These are phyloP conservation scores for Phoenicopterus ruber DNA, from an alignment of 2,113 vertebrate genomes.

Conservation along the genomic window DNA sequence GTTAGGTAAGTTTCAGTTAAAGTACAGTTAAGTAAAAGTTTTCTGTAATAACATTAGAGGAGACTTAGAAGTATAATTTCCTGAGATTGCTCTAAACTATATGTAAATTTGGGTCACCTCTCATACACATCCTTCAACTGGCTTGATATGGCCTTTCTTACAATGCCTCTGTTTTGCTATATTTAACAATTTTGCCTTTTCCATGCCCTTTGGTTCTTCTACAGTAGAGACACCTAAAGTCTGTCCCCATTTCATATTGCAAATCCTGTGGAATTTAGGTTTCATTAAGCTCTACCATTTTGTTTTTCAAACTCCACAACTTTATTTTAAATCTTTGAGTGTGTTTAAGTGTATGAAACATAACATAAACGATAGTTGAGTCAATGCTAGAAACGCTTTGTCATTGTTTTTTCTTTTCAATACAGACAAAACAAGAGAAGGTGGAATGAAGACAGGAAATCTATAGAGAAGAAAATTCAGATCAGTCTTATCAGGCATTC, in stretches of 20 bases:
- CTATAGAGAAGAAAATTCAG: not conserved
- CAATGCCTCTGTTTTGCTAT: not conserved
- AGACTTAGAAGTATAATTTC: not conserved
- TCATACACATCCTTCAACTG: not conserved
- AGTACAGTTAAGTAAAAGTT: not conserved
- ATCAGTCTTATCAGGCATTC: not conserved
- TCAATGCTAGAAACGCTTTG: not conserved
- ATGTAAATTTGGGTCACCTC: not conserved
- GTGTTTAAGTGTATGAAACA: not conserved
- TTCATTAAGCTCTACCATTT: not conserved
- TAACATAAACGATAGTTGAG: conserved; percentile 19
- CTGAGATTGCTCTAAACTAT: not conserved
- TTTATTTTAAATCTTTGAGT: not conserved
- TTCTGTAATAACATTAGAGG: not conserved
- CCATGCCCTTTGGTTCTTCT: not conserved
- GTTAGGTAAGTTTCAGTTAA: not conserved
- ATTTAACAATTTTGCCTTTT: not conserved
- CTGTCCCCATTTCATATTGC: not conserved
- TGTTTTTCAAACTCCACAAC: not conserved
- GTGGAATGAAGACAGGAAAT: not conserved
- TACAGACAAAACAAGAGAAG: conserved; percentile 4
- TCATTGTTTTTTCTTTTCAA: conserved; percentile 29
- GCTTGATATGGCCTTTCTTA: not conserved
- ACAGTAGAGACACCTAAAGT: not conserved
- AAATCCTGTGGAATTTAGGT: not conserved